Evolutionary conservation across 2,113 vertebrate genomes (phyloP), one percentile per base, ranked within the genome.

Genomic region (Chaenogobius annularis): DNA sequence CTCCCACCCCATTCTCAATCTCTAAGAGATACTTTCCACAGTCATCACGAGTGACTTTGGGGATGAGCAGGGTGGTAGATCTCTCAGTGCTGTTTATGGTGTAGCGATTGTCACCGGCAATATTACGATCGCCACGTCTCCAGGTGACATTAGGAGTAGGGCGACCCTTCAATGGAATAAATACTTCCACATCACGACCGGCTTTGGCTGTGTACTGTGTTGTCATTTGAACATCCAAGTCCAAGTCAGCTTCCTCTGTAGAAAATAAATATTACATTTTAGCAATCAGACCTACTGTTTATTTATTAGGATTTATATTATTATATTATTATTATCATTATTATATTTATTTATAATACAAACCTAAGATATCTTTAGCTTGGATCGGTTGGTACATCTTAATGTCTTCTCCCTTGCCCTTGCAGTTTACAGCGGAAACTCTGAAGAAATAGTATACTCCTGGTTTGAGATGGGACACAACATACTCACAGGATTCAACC

Each of bases 321-420:
- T n/a, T n/a, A n/a, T n/a, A n/a, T n/a, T n/a, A n/a, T n/a, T n/a
- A n/a, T n/a, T n/a, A n/a, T n/a, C n/a, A n/a, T n/a, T n/a, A n/a
- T n/a, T n/a, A n/a, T n/a, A 43, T 5, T 10, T 20, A 64, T 46
- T 22, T 15, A 14, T 7, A 46, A 70, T 77, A 92, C 93, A 55
- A 94, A 99, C 98, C 98, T 68, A 99, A 92, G 88, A 99, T 96
- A 81, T 99, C 98, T 87, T 98, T 99, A 87, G 98, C 95, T 90
- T 98, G 97, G 69, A 93, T 83, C 0, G 96, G 95, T 83, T 98
- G 96, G 63, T 89, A 94, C 92, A 97, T 96, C 86, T 95, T 95
- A 89, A 96, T 97, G 74, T 96, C 92, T 54, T 96, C 94, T 93
- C 97, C 96, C 92, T 94, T 92, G 79, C 97, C 96, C 73, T 95